phyloP scores from a whole-genome alignment of 2,797 vertebrate genomes.

The Scolopax bukidnonensis region DNA sequence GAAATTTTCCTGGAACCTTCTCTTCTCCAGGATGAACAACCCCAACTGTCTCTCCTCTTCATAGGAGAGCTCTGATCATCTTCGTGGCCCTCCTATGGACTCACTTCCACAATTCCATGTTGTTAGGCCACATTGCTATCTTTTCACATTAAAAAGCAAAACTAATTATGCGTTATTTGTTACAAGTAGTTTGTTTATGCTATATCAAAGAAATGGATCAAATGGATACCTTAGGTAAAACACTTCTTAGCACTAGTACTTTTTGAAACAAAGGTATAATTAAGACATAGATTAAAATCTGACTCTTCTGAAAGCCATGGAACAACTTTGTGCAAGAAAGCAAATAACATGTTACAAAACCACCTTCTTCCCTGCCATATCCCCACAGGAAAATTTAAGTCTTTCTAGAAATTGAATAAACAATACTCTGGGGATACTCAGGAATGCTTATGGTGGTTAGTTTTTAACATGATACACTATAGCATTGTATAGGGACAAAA shows the following conservation, averaged over 20 bases:
- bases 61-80: neutral
- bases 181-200: neutral
- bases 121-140: neutral
- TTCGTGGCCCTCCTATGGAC: neutral
- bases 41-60: neutral
- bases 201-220: neutral
- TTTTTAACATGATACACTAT: conserved; percentile 2
- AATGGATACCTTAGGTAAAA: neutral
- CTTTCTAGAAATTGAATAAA: conserved; percentile 34
- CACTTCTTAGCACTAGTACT: neutral
- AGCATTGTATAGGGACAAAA: neutral
- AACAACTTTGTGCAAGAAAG: neutral
- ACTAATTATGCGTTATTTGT: neutral
- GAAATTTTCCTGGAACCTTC: neutral
- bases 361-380: neutral
- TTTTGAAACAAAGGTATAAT: neutral
- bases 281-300: neutral
- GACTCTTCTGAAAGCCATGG: neutral
- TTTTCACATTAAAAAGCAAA: neutral
- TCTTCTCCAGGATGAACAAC: neutral
- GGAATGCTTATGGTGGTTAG: conserved; percentile 16
- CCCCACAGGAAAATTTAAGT: neutral
- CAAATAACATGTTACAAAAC: conserved; percentile 4
- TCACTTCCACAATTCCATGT: neutral
- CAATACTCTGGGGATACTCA: neutral